Conservation (phyloP, 2,113 vertebrate genomes). For the human region GRCh38 chr12:25104001-25104500, state of each 20-base stretch:
- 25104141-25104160: not conserved
- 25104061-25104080: slow-evolving; percentile 69
- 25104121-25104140: not conserved
- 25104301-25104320: not conserved
- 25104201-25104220: not conserved
- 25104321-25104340: not conserved
- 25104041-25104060: slow-evolving; percentile 87
- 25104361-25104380: slow-evolving; percentile 85
- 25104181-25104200: not conserved
- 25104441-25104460: slow-evolving; percentile 84
- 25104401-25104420: slow-evolving; percentile 94
- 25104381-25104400: slow-evolving; percentile 86
- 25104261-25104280: not conserved
- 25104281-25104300: not conserved
- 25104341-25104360: slow-evolving; percentile 47
- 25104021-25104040: slow-evolving; percentile 80
- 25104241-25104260: not conserved
- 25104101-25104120: not conserved
- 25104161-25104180: not conserved
- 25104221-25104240: not conserved
- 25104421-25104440: slow-evolving; percentile 90
- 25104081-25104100: not conserved
- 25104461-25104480: slow-evolving; percentile 86
- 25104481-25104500: not conserved
- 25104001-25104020: slow-evolving; percentile 48